phyloP scores from a whole-genome alignment of 1,140 invertebrate species.

The Pissodes strobi region DNA sequence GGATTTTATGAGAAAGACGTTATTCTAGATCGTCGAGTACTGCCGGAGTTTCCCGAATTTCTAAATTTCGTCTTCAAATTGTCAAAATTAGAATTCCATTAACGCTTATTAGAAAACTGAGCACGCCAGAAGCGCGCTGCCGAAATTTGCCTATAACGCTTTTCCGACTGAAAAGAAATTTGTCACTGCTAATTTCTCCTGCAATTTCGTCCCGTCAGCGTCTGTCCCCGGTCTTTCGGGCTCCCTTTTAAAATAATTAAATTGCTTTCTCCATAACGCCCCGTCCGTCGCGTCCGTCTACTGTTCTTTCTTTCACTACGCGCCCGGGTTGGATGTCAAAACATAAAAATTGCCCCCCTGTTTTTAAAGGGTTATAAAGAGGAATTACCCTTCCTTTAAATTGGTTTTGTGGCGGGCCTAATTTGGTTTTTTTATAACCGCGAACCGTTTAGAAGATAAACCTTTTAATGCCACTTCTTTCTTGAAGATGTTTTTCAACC shows the following conservation, averaged over 20 bases:
- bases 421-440: too few relatives aligned
- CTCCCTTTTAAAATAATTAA: slow-evolving; percentile 34
- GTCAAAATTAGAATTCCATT: too few relatives aligned
- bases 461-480: too few relatives aligned
- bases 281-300: not conserved
- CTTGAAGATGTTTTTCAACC: too few relatives aligned
- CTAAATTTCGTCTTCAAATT: too few relatives aligned
- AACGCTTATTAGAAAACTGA: slow-evolving; percentile 22
- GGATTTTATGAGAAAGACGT: too few relatives aligned
- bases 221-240: slow-evolving; percentile 25
- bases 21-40: too few relatives aligned
- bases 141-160: slow-evolving; percentile 27
- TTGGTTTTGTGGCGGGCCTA: slow-evolving; percentile 24
- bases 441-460: too few relatives aligned
- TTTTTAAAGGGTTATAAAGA: slow-evolving; percentile 22
- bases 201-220: slow-evolving; percentile 20
- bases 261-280: slow-evolving; percentile 31
- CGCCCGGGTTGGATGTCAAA: slow-evolving; percentile 18
- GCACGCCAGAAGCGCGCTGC: not conserved
- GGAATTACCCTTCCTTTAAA: slow-evolving; percentile 20
- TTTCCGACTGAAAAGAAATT: slow-evolving; percentile 26
- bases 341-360: slow-evolving; percentile 26
- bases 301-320: slow-evolving; percentile 11
- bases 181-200: slow-evolving; percentile 31
- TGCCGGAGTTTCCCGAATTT: too few relatives aligned